Percentiles rank a stretch among this genome's conserved stretches.
phyloP scores from a whole-genome alignment of 2,113 vertebrate species.

The Atherinomorus stipes region DNA sequence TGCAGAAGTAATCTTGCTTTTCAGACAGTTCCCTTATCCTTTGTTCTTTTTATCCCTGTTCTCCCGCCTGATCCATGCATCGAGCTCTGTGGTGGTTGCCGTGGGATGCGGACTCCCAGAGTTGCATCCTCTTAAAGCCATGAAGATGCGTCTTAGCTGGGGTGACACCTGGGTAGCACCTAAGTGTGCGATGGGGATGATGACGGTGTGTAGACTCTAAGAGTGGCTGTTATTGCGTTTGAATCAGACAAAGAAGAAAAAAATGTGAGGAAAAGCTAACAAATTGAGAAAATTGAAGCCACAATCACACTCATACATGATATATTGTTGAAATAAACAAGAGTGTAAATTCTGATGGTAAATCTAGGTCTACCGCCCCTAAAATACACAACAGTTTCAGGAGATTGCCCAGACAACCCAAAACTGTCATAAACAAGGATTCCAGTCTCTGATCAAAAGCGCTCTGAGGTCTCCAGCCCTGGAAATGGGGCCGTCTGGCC shows the following conservation, averaged over 20 bases:
- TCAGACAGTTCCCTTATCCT: slow-evolving; percentile 7
- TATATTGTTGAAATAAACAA: slow-evolving; percentile 18
- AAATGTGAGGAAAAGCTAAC: not conserved
- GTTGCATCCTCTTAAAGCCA: slow-evolving; percentile 17
- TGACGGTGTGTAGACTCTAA: not conserved
- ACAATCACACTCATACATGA: not conserved
- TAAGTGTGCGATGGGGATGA: slow-evolving; percentile 5
- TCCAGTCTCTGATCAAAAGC: slow-evolving; percentile 53
- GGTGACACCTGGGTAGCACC: slow-evolving; percentile 15
- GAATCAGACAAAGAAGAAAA: not conserved
- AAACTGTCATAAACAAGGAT: slow-evolving; percentile 65
- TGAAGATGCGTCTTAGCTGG: not conserved
- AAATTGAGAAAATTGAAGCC: not conserved
- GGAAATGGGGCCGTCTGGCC: slow-evolving; percentile 13
- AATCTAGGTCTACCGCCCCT: slow-evolving; percentile 46
- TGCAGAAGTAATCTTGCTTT: slow-evolving; percentile 10
- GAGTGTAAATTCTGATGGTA: slow-evolving; percentile 30
- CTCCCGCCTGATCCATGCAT: slow-evolving; percentile 10
- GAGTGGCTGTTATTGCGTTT: not conserved
- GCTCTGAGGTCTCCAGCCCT: slow-evolving; percentile 31
- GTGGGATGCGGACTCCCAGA: slow-evolving; percentile 34
- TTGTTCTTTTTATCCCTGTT: slow-evolving; percentile 1
- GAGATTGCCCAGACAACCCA: slow-evolving; percentile 66
- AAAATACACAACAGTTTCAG: slow-evolving; percentile 51
- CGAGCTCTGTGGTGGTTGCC: slow-evolving; percentile 28